These are phyloP conservation scores for Procavia capensis DNA, from an alignment of 2,113 vertebrate species.

Conservation along the genomic window DNA sequence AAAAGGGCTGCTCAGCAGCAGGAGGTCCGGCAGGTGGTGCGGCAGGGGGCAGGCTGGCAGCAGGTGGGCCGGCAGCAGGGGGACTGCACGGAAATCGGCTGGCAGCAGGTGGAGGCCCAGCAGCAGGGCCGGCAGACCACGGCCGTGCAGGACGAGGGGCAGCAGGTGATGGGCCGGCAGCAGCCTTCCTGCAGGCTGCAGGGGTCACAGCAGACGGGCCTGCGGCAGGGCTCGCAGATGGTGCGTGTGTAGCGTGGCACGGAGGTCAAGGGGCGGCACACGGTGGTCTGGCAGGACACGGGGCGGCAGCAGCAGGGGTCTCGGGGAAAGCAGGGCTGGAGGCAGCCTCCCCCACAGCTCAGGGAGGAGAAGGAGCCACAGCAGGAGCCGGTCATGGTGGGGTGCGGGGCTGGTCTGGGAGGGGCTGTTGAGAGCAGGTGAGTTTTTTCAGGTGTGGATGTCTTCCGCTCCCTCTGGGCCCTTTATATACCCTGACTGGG, in stretches of 20 bases:
- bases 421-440: neutral
- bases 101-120: slow-evolving; percentile 75
- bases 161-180: slow-evolving; percentile 77
- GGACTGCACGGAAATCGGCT: slow-evolving; percentile 68
- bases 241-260: slow-evolving; percentile 69
- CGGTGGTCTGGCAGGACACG: slow-evolving; percentile 71
- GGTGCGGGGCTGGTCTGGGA: neutral
- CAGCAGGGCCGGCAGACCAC: slow-evolving; percentile 76
- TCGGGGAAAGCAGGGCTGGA: slow-evolving; percentile 20
- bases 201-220: slow-evolving; percentile 66
- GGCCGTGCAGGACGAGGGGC: slow-evolving; percentile 70
- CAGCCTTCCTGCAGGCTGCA: slow-evolving; percentile 71
- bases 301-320: slow-evolving; percentile 74
- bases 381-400: slow-evolving; percentile 69
- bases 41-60: slow-evolving; percentile 26
- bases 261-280: slow-evolving; percentile 65
- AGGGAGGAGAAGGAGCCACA: slow-evolving; percentile 60
- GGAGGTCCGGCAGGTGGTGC: neutral
- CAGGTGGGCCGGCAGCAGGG: slow-evolving; percentile 72
- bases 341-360: neutral
- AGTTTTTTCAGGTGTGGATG: slow-evolving; percentile 19
- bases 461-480: fast-evolving
- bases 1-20: neutral
- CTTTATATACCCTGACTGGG: slow-evolving; percentile 59
- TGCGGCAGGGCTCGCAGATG: slow-evolving; percentile 58